These are phyloP conservation scores for Gorsachius goisagi DNA, from an alignment of 2,113 vertebrate genomes.

Conservation along the genomic window DNA sequence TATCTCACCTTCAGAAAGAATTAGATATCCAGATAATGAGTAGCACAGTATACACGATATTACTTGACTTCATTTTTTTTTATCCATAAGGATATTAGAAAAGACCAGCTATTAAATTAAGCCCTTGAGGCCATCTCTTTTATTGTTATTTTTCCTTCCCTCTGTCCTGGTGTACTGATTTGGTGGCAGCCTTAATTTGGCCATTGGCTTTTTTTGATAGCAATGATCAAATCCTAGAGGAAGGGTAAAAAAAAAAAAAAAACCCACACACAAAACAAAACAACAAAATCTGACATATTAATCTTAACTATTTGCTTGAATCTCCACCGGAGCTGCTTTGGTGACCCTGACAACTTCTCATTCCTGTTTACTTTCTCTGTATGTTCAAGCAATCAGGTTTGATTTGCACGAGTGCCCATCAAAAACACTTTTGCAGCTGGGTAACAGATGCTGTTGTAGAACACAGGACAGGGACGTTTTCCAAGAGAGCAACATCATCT, in stretches of 20 bases:
- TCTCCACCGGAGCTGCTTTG: neutral
- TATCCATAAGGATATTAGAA: neutral
- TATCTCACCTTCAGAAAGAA: neutral
- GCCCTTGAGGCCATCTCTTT: neutral
- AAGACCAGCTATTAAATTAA: neutral
- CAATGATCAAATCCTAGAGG: neutral
- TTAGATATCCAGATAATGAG: neutral
- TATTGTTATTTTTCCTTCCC: neutral
- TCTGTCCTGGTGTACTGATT: neutral
- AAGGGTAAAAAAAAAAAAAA: fast-evolving
- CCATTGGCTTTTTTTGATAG: neutral
- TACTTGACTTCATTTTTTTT: neutral
- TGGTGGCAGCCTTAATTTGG: neutral
- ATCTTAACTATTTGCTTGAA: neutral
- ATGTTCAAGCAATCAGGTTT: neutral
- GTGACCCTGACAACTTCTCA: neutral
- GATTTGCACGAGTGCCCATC: neutral
- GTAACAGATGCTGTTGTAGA: neutral
- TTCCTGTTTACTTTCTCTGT: neutral
- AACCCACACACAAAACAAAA: neutral
- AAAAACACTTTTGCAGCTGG: neutral
- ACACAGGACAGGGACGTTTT: neutral
- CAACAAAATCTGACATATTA: neutral
- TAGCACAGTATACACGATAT: neutral
- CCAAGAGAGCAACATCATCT: neutral